Conservation (phyloP, 2,888 invertebrate genomes). For the Thumatha senex region DNA sequence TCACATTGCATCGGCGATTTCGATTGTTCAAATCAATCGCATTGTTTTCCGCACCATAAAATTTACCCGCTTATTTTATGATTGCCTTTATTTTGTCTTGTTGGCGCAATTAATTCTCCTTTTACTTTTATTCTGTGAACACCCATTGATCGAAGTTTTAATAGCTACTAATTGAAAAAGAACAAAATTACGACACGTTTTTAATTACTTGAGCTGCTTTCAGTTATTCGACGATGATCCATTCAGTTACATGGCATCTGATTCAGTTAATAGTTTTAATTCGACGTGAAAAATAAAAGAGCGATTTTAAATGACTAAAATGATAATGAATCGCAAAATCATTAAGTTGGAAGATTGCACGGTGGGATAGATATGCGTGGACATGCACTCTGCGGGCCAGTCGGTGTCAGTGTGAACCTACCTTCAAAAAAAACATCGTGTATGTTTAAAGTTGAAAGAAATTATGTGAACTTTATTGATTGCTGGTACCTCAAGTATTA, state of each 20-base stretch:
- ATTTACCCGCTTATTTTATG: slow-evolving; percentile 64
- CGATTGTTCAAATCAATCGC: slow-evolving; percentile 70
- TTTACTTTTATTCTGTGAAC: slow-evolving; percentile 44
- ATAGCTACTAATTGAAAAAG: slow-evolving; percentile 46
- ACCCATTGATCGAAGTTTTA: slow-evolving; percentile 30
- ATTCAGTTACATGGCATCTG: slow-evolving; percentile 20
- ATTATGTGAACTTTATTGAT: slow-evolving; percentile 47
- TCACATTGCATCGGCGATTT: slow-evolving; percentile 58
- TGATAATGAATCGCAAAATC: slow-evolving; percentile 64
- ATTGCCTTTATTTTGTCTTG: slow-evolving; percentile 57
- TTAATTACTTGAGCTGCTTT: slow-evolving; percentile 30
- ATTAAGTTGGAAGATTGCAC: slow-evolving; percentile 64
- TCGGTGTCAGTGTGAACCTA: slow-evolving; percentile 47
- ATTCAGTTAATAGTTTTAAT: slow-evolving; percentile 21
- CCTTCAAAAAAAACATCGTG: slow-evolving; percentile 49
- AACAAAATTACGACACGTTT: slow-evolving; percentile 33
- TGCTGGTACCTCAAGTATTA: slow-evolving; percentile 43
- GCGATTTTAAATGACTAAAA: slow-evolving; percentile 56
- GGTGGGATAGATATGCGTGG: slow-evolving; percentile 61
- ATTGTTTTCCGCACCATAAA: slow-evolving; percentile 74
- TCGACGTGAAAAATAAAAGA: slow-evolving; percentile 50
- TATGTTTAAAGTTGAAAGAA: slow-evolving; percentile 36
- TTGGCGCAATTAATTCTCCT: slow-evolving; percentile 48
- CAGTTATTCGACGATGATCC: slow-evolving; percentile 32
- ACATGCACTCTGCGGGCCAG: slow-evolving; percentile 44